These are phyloP conservation scores for Phasia obesa DNA, from an alignment of 2,888 invertebrate genomes.

Conservation along the genomic window DNA sequence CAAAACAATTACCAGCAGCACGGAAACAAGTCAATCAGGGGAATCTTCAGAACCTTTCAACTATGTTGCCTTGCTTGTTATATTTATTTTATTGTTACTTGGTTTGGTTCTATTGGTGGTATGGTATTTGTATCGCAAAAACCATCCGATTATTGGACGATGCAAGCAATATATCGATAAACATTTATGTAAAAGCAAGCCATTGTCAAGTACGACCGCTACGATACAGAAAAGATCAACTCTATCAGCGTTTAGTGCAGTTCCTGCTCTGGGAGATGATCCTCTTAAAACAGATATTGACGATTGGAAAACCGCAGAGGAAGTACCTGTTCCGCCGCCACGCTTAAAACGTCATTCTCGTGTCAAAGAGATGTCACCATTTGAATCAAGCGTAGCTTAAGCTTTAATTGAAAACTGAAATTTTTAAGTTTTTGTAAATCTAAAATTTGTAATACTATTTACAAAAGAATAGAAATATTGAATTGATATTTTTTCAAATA, in stretches of 20 bases:
- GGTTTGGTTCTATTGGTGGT: slow-evolving; percentile 86
- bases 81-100: slow-evolving; percentile 86
- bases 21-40: slow-evolving; percentile 71
- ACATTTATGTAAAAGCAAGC: slow-evolving; percentile 53
- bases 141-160: slow-evolving; percentile 85
- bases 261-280: slow-evolving; percentile 42
- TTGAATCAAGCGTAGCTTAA: slow-evolving; percentile 76
- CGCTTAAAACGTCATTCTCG: slow-evolving; percentile 78
- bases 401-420: too few species aligned
- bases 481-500: too few species aligned
- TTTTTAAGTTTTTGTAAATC: too few species aligned
- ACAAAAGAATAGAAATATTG: too few species aligned
- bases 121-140: slow-evolving; percentile 90
- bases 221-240: slow-evolving; percentile 22
- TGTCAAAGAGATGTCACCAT: slow-evolving; percentile 76
- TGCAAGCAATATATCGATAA: slow-evolving; percentile 54
- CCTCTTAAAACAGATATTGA: slow-evolving; percentile 40
- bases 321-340: slow-evolving; percentile 79
- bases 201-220: slow-evolving; percentile 43
- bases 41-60: slow-evolving; percentile 75
- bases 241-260: slow-evolving; percentile 35
- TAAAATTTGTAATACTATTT: too few species aligned
- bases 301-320: slow-evolving; percentile 39
- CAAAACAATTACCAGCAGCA: slow-evolving; percentile 60
- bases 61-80: slow-evolving; percentile 85